These are phyloP conservation scores for Pristis pectinata DNA, from an alignment of 2,797 vertebrate species.

Conservation along the genomic window DNA sequence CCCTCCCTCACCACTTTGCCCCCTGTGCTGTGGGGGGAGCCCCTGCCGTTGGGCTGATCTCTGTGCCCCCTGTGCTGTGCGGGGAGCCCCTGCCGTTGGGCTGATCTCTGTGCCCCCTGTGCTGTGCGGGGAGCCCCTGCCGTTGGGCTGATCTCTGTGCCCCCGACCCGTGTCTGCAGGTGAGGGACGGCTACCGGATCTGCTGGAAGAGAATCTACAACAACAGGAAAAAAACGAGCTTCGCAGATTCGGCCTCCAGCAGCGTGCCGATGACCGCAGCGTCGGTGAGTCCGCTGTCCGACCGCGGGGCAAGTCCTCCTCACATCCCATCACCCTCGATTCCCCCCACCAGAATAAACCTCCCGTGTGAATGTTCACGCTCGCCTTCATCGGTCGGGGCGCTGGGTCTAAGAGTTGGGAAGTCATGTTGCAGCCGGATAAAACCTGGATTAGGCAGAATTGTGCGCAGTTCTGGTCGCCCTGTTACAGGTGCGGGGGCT, in stretches of 20 bases:
- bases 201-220: background rate
- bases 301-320: background rate
- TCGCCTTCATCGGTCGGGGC: too few species aligned
- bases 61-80: background rate
- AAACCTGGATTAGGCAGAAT: too few species aligned
- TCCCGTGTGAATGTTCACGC: too few species aligned
- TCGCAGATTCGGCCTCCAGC: background rate
- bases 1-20: background rate
- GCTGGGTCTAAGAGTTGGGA: too few species aligned
- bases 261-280: background rate
- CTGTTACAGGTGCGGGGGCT: too few species aligned
- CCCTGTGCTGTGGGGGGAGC: too few species aligned
- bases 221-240: background rate
- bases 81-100: too few species aligned
- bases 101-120: background rate
- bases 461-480: too few species aligned
- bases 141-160: background rate
- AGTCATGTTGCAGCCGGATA: too few species aligned
- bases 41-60: background rate
- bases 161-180: background rate
- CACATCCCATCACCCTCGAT: too few species aligned
- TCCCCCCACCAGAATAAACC: too few species aligned
- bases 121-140: background rate
- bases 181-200: background rate
- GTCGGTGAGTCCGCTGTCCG: background rate